Evolutionary conservation across 2,888 invertebrate species (phyloP).

Genomic region (Pocota personata): DNA sequence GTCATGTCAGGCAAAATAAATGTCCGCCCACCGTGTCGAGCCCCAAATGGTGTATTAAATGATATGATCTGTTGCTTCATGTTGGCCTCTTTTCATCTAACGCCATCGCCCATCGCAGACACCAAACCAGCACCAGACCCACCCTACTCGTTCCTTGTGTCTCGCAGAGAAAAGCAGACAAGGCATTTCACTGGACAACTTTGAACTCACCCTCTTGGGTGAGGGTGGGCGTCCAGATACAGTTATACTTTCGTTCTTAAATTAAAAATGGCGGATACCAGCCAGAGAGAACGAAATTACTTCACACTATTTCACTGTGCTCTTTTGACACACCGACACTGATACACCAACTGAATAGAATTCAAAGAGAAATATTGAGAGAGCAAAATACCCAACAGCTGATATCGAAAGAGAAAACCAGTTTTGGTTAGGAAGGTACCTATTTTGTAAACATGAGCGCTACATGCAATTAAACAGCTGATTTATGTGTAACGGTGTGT

Average conservation of each 20-base stretch:
- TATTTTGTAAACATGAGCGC: constrained; percentile 51
- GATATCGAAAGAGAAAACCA: constrained; percentile 26
- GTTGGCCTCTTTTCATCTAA: constrained; percentile 49
- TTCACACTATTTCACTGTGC: background rate
- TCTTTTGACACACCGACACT: constrained; percentile 15
- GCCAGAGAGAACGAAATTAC: background rate
- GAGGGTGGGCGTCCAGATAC: constrained; percentile 47
- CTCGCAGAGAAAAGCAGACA: constrained; percentile 30
- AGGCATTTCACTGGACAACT: constrained; percentile 55
- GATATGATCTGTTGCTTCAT: constrained; percentile 73
- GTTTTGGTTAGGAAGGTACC: constrained; percentile 15
- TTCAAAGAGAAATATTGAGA: constrained; percentile 38
- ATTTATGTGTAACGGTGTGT: constrained; percentile 35
- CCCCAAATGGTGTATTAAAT: constrained; percentile 67
- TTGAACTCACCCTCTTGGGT: constrained; percentile 52
- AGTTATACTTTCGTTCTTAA: constrained; percentile 65
- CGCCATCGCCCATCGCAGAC: constrained; percentile 14
- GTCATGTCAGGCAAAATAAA: constrained; percentile 61
- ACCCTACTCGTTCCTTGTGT: constrained; percentile 39
- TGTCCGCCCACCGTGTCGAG: constrained; percentile 62
- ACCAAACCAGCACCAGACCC: constrained; percentile 43
- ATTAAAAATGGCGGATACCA: constrained; percentile 69
- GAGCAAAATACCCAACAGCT: constrained; percentile 6
- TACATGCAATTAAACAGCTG: constrained; percentile 57
- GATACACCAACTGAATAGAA: background rate